Conservation (phyloP, 2,797 vertebrate species). For the Acropternis orthonyx region DNA sequence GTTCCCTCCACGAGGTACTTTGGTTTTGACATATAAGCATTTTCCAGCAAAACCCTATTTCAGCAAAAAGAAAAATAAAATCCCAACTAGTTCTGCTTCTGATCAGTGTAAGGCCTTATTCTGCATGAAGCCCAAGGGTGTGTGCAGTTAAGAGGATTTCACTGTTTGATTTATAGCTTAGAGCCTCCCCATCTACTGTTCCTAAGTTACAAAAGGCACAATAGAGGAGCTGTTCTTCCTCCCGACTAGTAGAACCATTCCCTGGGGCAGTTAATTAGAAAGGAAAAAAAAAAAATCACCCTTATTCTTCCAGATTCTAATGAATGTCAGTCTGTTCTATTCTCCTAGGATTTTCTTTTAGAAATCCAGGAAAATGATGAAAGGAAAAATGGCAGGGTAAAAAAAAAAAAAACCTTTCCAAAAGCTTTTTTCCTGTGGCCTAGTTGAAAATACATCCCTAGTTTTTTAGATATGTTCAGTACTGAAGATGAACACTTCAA, state of each 20-base stretch:
- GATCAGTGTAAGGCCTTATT: conserved; percentile 28
- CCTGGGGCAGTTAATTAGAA: conserved; percentile 9
- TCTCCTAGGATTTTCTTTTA: conserved; percentile 28
- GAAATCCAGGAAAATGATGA: conserved; percentile 39
- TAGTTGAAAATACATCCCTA: conserved; percentile 14
- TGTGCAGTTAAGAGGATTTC: conserved; percentile 49
- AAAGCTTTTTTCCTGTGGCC: neutral
- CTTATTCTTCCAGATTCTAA: conserved; percentile 31
- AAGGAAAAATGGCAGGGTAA: neutral
- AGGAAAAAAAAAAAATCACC: neutral
- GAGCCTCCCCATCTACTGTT: conserved; percentile 15
- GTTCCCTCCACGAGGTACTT: neutral
- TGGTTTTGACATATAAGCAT: conserved; percentile 31
- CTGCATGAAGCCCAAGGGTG: conserved; percentile 45
- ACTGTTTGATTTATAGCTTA: conserved; percentile 47
- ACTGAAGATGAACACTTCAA: neutral
- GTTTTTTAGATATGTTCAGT: neutral
- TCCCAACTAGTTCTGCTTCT: neutral
- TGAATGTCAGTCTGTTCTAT: conserved; percentile 3
- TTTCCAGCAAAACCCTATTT: conserved; percentile 38
- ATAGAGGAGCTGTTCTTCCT: conserved; percentile 13
- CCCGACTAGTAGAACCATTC: neutral
- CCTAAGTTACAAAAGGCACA: conserved; percentile 29
- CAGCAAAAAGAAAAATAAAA: conserved; percentile 25
- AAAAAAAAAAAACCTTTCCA: neutral